Base-by-base conservation (phyloP, 2,888 invertebrate genomes). In the Labia minor region DNA sequence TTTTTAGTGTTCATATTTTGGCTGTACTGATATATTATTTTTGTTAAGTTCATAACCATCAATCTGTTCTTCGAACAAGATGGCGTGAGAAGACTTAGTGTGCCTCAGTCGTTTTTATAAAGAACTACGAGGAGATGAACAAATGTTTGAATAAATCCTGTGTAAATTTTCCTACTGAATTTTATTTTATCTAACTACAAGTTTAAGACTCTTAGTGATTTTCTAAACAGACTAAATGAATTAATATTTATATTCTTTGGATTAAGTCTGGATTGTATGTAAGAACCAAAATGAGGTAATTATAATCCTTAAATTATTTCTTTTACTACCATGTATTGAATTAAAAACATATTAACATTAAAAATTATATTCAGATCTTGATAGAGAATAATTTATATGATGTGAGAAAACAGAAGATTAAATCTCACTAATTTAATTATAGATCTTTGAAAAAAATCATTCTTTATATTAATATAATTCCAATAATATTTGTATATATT, bases 101-200 rank as follows among this genome's bases (percentile, higher is more conserved):
- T 16, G 8, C 14, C 16, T 49, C 49, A n/a, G 49, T 16, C 49
- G 49, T 14, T 49, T 49, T 49, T n/a, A 16, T 49, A 49, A 49
- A 16, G 4, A 49, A 49, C 66, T 66, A 70, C 66, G 63, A 66
- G 63, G 67, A 66, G 69, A 65, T 66, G 63, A 66, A 69, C 67
- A 67, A 67, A 67, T 67, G 67, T 67, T 62, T 67, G 65, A 20
- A 26, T 26, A 37, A 69, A 69, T 33, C 63, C 62, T 68, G 65
- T 67, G 61, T 62, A 14, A 49, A 10, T 49, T 49, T 11, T 49
- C 8, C 14, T 26, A 8, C 26, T 26, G 26, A 49, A 16, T 49
- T 14, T n/a, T 49, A n/a, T 49, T 14, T 16, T n/a, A n/a, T 49
- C 49, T 49, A n/a, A 3, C 49, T n/a, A 49, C 14, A 49, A 49